Evolutionary conservation across 2,888 invertebrate species (phyloP).

Genomic region (Aspidiotus rigidus): DNA sequence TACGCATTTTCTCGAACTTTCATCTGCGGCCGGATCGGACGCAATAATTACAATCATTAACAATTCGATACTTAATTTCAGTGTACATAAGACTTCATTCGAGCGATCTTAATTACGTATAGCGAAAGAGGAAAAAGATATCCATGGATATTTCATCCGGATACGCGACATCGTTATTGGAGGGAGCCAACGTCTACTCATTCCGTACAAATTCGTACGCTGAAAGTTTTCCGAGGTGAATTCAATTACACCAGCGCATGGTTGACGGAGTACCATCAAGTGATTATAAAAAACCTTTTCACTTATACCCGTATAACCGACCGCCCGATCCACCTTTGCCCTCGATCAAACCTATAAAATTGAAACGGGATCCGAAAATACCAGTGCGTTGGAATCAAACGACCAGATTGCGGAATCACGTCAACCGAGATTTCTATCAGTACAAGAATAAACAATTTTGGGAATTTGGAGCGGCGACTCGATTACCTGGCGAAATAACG

Average conservation of each 20-base stretch:
- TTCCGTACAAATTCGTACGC: background rate
- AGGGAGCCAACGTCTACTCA: background rate
- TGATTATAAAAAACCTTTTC: conserved; percentile 20
- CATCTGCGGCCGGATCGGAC: background rate
- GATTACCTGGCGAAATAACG: background rate
- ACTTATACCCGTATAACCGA: conserved; percentile 15
- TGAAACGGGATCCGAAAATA: background rate
- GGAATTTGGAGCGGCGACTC: conserved; percentile 1
- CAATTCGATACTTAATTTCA: background rate
- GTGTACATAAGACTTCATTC: background rate
- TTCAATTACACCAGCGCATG: background rate
- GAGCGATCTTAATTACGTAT: no score
- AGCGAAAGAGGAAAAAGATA: no score
- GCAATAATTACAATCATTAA: background rate
- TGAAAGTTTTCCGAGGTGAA: background rate
- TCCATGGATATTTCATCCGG: background rate
- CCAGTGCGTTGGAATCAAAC: conserved; percentile 12
- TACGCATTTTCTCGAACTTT: background rate
- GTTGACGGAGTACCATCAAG: background rate
- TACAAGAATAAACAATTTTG: background rate
- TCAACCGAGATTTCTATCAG: conserved; percentile 5
- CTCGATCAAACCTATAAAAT: conserved; percentile 8
- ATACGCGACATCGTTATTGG: background rate
- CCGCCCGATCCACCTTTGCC: conserved; percentile 11
- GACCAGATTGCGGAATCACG: conserved; percentile 21